Conservation (phyloP, 1,140 invertebrate species). For the Bathynomus jamesi region DNA sequence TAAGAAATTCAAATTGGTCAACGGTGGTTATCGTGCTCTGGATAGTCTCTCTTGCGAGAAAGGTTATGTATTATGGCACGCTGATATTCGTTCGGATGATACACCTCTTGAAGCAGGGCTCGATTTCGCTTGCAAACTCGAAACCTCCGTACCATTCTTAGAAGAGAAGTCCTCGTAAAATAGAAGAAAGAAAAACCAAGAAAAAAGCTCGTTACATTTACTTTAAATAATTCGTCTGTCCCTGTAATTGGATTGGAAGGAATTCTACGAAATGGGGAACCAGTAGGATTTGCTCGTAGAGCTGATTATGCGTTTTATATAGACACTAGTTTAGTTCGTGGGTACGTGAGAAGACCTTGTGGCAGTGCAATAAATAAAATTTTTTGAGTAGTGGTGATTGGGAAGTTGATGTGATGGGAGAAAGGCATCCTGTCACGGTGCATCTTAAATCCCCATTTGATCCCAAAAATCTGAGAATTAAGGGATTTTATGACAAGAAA, state of each 20-base stretch:
- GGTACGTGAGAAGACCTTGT: slow-evolving; percentile 52
- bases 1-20: slow-evolving; percentile 52
- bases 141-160: slow-evolving; percentile 61
- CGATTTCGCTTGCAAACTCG: slow-evolving; percentile 61
- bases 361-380: slow-evolving; percentile 52
- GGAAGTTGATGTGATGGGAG: slow-evolving; percentile 69
- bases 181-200: slow-evolving; percentile 55
- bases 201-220: slow-evolving; percentile 66
- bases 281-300: slow-evolving; percentile 68
- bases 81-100: slow-evolving; percentile 69
- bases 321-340: slow-evolving; percentile 52
- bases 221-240: slow-evolving; percentile 59
- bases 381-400: slow-evolving; percentile 64
- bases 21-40: slow-evolving; percentile 73
- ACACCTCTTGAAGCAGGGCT: slow-evolving; percentile 76
- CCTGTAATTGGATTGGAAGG: slow-evolving; percentile 74
- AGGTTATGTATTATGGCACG: slow-evolving; percentile 77
- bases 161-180: slow-evolving; percentile 59
- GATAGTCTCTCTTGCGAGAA: slow-evolving; percentile 78
- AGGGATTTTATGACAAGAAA: slow-evolving; percentile 44
- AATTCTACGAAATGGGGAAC: slow-evolving; percentile 64
- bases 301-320: slow-evolving; percentile 69
- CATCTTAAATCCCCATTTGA: slow-evolving; percentile 71
- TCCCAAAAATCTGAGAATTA: slow-evolving; percentile 55
- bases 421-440: slow-evolving; percentile 57